Evolutionary conservation across 2,888 invertebrate species (phyloP).

Genomic region (Nemotelus pantherinus): DNA sequence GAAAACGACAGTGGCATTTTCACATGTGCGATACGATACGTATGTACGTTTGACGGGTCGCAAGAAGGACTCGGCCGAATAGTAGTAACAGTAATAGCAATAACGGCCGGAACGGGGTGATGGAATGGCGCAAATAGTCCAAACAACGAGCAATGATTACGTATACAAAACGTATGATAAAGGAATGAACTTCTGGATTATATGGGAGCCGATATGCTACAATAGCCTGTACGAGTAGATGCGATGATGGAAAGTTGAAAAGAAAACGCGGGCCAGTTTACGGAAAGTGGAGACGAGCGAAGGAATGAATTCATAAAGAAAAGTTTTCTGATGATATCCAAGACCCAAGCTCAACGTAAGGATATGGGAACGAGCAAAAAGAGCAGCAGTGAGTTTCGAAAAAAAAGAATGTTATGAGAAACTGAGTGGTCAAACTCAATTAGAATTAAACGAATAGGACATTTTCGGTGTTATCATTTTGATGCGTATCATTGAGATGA

Average conservation of each 20-base stretch:
- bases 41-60: neutral
- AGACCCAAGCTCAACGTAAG: neutral
- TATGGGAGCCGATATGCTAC: neutral
- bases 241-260: neutral
- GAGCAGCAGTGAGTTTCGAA: slow-evolving; percentile 7
- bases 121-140: slow-evolving; percentile 1
- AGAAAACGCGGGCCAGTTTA: slow-evolving; percentile 40
- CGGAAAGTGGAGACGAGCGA: slow-evolving; percentile 44
- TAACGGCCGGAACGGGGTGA: slow-evolving; percentile 16
- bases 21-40: slow-evolving; percentile 29
- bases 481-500: slow-evolving; percentile 58
- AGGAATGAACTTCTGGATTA: slow-evolving; percentile 39
- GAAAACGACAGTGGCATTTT: slow-evolving; percentile 54
- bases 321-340: slow-evolving; percentile 46
- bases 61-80: neutral
- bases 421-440: slow-evolving; percentile 50
- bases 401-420: slow-evolving; percentile 38
- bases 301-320: slow-evolving; percentile 47
- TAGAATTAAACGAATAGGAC: slow-evolving; percentile 47
- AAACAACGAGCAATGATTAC: slow-evolving; percentile 42
- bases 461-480: slow-evolving; percentile 60
- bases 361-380: neutral
- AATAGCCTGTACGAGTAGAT: neutral
- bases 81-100: neutral
- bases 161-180: slow-evolving; percentile 43